Base-by-base conservation (phyloP, 53 echinoderm and acorn worm species). In the Echinometra lucunter region DNA sequence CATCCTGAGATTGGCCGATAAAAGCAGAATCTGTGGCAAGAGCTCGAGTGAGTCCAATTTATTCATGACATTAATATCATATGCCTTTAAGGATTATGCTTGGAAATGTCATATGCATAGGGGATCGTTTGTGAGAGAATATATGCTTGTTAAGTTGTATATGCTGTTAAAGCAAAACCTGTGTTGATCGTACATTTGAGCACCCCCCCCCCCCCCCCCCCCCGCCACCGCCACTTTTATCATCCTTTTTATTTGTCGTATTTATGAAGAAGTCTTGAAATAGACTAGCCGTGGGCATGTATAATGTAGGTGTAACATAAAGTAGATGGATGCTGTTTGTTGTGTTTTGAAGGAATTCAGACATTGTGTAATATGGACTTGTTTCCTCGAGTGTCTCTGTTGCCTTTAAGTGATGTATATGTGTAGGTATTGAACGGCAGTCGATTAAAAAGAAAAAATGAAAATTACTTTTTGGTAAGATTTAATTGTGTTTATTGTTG, bases 91-190 rank as follows among this genome's bases (percentile, higher is more conserved):
- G 85, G 89, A 89, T 89, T 89, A 89, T 58, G 9, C 35, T 38
- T 89, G 19, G 89, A 89, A 89, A 89, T 89, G 89, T 89, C 89
- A 89, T 89, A 89, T 89, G 89, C 89, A 89, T 85, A 85, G 49
- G 85, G 85, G 45, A 85, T 85, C 15, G 44, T 8, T 85, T 85
- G 10, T 53, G 17, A 78, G 78, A 38, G 78, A 78, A 38, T 6
- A n/a, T n/a, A 78, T 35, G 19, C 78, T 78, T 78, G 78, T 42
- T n/a, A n/a, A n/a, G n/a, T n/a, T n/a, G n/a, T n/a, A n/a, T n/a
- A n/a, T 78, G 78, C 78, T 40, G 3, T 2, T 25, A n/a, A 9
- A 40, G 4, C 40, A 19, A 38, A 12, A 42, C 78, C 18, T 42
- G 32, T 69, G 19, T 25, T 25, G 32, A 15, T 30, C 34, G 34